Percentiles rank a stretch among this genome's conserved stretches.
phyloP scores from a whole-genome alignment of 2,797 vertebrate genomes.

The Poeciliopsis gracilis region DNA sequence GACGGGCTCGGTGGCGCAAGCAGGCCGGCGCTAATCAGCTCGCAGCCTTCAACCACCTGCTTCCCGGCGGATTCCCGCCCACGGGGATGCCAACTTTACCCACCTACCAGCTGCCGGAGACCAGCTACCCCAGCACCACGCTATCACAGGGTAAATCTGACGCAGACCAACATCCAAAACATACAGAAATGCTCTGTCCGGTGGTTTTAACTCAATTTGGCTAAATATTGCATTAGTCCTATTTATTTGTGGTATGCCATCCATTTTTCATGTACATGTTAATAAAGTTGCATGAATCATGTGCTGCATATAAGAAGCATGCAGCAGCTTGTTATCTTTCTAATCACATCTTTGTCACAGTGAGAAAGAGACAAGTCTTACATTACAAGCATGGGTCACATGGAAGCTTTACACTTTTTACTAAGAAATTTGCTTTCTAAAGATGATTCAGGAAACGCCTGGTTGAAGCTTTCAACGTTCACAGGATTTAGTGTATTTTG shows the following conservation, averaged over 20 bases:
- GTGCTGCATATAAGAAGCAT: constrained; percentile 55
- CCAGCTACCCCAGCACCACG: constrained; percentile 88
- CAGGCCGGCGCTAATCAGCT: constrained; percentile 97
- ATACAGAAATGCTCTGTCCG: constrained; percentile 17
- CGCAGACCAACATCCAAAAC: not conserved
- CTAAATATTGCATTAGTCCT: constrained; percentile 50
- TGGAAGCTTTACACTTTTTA: constrained; percentile 19
- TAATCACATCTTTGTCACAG: constrained; percentile 59
- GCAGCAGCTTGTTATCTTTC: constrained; percentile 57
- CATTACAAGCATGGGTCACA: constrained; percentile 18
- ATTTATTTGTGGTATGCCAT: constrained; percentile 53
- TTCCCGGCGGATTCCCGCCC: constrained; percentile 94
- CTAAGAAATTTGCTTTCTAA: not conserved
- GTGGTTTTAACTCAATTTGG: constrained; percentile 55
- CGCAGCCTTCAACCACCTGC: constrained; percentile 95
- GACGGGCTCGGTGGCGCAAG: constrained; percentile 96
- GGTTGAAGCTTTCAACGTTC: not conserved
- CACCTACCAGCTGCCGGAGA: constrained; percentile 94
- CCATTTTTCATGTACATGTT: constrained; percentile 45
- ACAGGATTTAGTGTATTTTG: not conserved
- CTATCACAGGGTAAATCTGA: constrained; percentile 90
- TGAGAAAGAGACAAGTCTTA: constrained; percentile 21
- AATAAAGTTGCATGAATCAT: constrained; percentile 48
- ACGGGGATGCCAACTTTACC: constrained; percentile 94
- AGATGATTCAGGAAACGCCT: not conserved